Conservation (phyloP, 2,797 vertebrate species). For the Moxostoma hubbsi region DNA sequence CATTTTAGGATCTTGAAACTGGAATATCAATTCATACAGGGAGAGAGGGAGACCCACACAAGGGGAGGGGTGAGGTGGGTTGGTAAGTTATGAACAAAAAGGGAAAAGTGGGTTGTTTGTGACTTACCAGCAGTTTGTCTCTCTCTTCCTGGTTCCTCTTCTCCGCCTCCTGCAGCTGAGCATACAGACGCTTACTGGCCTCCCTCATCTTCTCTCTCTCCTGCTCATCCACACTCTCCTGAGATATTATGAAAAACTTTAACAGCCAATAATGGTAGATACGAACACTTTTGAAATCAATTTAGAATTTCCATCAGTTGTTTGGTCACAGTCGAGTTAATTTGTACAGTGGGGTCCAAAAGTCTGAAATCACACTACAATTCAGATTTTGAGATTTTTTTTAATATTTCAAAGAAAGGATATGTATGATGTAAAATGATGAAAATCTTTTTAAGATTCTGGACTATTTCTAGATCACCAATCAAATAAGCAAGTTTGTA, state of each 20-base stretch:
- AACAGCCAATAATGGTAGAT: background rate
- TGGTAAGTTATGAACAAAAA: background rate
- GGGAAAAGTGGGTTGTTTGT: background rate
- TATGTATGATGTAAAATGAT: too few relatives aligned
- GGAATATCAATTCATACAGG: too few relatives aligned
- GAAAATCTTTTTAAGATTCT: too few relatives aligned
- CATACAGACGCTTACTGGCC: slow-evolving; percentile 81
- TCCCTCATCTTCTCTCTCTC: slow-evolving; percentile 83
- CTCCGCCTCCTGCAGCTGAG: slow-evolving; percentile 86
- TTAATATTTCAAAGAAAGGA: too few relatives aligned
- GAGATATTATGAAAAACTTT: background rate
- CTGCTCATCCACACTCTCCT: slow-evolving; percentile 74
- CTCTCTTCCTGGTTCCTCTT: slow-evolving; percentile 83
- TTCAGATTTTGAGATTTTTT: too few relatives aligned
- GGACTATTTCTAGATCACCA: too few relatives aligned
- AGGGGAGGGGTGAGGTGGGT: background rate
- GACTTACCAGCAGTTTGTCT: slow-evolving; percentile 82
- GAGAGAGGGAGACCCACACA: too few relatives aligned
- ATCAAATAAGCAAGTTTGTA: too few relatives aligned
- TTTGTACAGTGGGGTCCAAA: too few relatives aligned
- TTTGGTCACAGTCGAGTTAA: background rate
- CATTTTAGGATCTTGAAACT: too few relatives aligned
- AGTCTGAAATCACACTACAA: too few relatives aligned
- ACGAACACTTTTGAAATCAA: background rate
- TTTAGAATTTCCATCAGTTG: too few relatives aligned